Percentiles rank a stretch among this genome's conserved stretches.
phyloP scores from a whole-genome alignment of 2,888 invertebrate species.

The Cephus spinipes region DNA sequence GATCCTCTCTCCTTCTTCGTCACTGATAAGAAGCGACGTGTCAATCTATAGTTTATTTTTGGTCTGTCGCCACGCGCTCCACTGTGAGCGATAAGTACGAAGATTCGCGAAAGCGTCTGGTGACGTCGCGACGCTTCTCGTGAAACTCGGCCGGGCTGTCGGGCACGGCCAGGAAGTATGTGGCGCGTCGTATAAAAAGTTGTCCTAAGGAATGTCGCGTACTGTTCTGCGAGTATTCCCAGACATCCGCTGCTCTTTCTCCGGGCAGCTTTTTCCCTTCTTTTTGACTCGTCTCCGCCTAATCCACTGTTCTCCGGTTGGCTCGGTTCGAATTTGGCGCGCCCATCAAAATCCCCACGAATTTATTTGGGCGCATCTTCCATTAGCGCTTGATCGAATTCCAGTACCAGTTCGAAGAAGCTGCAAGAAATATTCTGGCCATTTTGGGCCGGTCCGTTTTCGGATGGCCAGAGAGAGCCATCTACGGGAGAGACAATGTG shows the following conservation, averaged over 20 bases:
- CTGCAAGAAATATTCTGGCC: not conserved
- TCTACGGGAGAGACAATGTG: not conserved
- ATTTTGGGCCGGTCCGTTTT: not conserved
- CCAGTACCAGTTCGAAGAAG: not conserved
- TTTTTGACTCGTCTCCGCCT: slow-evolving; percentile 6
- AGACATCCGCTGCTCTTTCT: slow-evolving; percentile 16
- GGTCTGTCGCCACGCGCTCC: not conserved
- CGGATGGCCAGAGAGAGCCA: not conserved
- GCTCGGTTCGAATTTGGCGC: not conserved
- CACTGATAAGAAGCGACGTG: not conserved
- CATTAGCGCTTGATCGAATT: not conserved
- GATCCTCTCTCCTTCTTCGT: not conserved
- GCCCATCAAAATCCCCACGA: not conserved
- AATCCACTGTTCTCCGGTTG: not conserved
- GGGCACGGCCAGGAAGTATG: slow-evolving; percentile 47
- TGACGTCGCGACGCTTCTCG: not conserved
- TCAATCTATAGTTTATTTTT: not conserved
- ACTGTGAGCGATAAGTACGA: not conserved
- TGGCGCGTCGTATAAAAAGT: slow-evolving; percentile 44
- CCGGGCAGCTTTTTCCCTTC: slow-evolving; percentile 11
- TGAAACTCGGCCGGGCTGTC: not conserved
- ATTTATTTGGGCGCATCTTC: not conserved
- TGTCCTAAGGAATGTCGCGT: slow-evolving; percentile 35
- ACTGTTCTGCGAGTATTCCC: slow-evolving; percentile 25
- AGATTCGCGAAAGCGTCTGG: not conserved